A percentile compares a stretch with the other conserved stretches of the same genome.
Evolutionary conservation across 2,797 vertebrate species (phyloP).

Genomic region (Mormyrops attenuatus): DNA sequence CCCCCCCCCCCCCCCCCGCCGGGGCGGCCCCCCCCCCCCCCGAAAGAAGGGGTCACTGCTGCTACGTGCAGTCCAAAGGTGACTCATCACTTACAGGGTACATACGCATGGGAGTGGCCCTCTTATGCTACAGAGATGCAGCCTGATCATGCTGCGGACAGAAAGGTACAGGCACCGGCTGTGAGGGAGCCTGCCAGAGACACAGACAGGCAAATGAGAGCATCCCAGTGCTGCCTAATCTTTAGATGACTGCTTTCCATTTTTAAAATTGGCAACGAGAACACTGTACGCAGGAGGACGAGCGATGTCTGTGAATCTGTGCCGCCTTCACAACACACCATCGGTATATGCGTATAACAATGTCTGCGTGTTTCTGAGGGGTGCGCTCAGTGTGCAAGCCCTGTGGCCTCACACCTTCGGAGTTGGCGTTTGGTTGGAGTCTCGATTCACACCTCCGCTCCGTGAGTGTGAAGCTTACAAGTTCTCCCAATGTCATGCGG

Average conservation of each 20-base stretch:
- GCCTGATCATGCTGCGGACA: slow-evolving; percentile 7
- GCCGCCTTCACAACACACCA: neutral
- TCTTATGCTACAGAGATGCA: neutral
- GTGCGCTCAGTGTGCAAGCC: neutral
- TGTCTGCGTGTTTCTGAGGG: neutral
- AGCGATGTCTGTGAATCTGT: neutral
- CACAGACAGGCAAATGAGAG: neutral
- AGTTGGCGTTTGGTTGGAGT: neutral
- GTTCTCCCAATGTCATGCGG: neutral
- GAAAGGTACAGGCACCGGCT: neutral
- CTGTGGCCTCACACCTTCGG: neutral
- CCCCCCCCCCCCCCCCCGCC: too few species aligned
- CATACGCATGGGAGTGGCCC: neutral
- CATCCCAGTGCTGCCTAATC: neutral
- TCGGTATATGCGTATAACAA: neutral
- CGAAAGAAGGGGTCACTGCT: neutral
- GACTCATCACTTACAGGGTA: neutral
- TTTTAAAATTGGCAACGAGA: neutral
- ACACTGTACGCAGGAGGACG: neutral
- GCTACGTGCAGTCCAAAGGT: neutral
- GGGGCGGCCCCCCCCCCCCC: too few species aligned
- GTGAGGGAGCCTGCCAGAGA: neutral
- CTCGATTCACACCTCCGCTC: neutral
- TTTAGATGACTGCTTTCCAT: neutral
- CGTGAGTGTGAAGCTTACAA: neutral